phyloP scores from a whole-genome alignment of 2,888 invertebrate genomes.

The Steinernema scapterisci region DNA sequence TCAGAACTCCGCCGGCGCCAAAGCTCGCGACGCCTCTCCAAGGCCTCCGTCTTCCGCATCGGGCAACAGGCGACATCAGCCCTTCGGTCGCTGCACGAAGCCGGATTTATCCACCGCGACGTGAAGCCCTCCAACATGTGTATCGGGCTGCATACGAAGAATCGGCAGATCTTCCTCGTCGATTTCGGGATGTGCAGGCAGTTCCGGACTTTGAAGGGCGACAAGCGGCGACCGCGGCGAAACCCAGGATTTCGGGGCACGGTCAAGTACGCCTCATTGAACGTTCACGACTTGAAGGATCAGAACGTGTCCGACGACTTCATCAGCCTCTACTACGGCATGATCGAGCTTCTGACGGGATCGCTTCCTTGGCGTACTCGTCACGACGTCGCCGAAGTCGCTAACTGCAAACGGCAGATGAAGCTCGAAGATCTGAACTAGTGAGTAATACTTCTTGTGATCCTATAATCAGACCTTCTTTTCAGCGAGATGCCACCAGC shows the following conservation, averaged over 20 bases:
- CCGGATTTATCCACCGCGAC: conserved; percentile 59
- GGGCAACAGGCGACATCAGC: conserved; percentile 55
- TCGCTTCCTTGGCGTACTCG: neutral
- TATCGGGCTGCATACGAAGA: conserved; percentile 45
- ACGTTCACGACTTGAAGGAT: neutral
- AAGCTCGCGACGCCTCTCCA: conserved; percentile 42
- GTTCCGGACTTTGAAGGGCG: conserved; percentile 47
- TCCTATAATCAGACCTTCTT: neutral
- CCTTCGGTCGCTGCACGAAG: conserved; percentile 51
- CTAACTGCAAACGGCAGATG: neutral
- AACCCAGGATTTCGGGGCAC: conserved; percentile 65
- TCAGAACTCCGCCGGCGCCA: conserved; percentile 53
- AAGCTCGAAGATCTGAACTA: neutral
- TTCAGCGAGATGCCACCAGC: neutral
- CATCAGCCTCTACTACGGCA: neutral
- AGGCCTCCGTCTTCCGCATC: conserved; percentile 43
- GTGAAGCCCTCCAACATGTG: conserved; percentile 64
- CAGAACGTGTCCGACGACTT: neutral
- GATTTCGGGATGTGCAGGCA: conserved; percentile 58
- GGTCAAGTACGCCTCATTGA: conserved; percentile 31
- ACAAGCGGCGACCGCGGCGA: conserved; percentile 47
- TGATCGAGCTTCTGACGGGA: neutral
- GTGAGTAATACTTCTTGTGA: neutral
- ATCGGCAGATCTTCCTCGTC: conserved; percentile 52
- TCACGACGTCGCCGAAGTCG: neutral